Conservation (phyloP, 2,113 vertebrate genomes). For the Tragelaphus imberbis region DNA sequence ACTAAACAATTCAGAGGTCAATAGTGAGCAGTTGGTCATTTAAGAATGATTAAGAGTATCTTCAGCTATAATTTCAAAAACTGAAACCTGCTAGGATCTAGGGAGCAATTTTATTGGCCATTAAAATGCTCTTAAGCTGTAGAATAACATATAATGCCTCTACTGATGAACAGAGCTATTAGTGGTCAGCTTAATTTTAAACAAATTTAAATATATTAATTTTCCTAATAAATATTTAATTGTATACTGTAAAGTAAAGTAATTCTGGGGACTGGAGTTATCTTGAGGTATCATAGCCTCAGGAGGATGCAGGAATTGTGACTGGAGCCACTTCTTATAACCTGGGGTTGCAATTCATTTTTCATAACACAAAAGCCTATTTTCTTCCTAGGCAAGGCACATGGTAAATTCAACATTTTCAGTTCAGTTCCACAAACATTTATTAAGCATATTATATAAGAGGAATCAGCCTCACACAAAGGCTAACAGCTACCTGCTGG, state of each 20-base stretch:
- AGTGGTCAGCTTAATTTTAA: slow-evolving; percentile 47
- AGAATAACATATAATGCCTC: slow-evolving; percentile 33
- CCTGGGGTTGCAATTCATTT: background rate
- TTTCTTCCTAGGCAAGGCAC: background rate
- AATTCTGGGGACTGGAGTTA: background rate
- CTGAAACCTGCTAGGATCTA: slow-evolving; percentile 34
- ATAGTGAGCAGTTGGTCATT: slow-evolving; percentile 28
- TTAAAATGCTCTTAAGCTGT: slow-evolving; percentile 48
- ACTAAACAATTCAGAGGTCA: background rate
- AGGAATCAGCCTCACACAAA: background rate
- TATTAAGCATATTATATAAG: background rate
- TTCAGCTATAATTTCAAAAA: slow-evolving; percentile 48
- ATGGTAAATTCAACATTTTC: background rate
- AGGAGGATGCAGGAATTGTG: background rate
- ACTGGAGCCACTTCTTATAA: slow-evolving; percentile 14
- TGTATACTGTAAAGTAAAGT: slow-evolving; percentile 5
- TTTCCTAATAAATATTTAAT: slow-evolving; percentile 60
- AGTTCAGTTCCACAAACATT: background rate
- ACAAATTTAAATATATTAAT: slow-evolving; percentile 53
- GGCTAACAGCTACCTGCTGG: background rate
- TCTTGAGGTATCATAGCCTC: slow-evolving; percentile 7
- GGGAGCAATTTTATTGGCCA: slow-evolving; percentile 29
- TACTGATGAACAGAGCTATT: background rate
- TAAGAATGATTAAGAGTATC: slow-evolving; percentile 36
- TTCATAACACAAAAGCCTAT: slow-evolving; percentile 11